Evolutionary conservation across 1,140 invertebrate genomes (phyloP).

Genomic region (Hylaeus volcanicus): DNA sequence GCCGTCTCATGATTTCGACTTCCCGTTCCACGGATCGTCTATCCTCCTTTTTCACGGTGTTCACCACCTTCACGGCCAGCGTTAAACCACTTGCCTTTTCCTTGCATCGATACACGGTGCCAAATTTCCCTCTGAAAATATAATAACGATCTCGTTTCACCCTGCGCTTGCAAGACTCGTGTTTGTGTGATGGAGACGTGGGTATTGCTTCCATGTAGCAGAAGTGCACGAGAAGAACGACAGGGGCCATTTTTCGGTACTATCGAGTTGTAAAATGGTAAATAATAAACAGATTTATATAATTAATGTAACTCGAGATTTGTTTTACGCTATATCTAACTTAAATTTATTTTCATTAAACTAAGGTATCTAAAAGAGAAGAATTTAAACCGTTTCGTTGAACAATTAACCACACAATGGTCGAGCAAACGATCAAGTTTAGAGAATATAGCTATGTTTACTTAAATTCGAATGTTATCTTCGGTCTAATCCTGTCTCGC

Average conservation of each 20-base stretch:
- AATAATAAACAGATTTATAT: no score
- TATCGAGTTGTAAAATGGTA: no score
- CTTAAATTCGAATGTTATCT: constrained; percentile 2
- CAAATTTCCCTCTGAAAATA: constrained; percentile 96
- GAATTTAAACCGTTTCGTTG: no score
- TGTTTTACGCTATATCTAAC: no score
- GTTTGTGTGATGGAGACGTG: no score
- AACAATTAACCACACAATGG: not conserved
- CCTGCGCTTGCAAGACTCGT: not conserved
- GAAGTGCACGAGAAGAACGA: no score
- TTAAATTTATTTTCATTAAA: no score
- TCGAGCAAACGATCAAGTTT: no score
- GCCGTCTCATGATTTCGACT: constrained; percentile 96
- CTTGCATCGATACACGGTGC: constrained; percentile 95
- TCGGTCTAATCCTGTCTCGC: not conserved
- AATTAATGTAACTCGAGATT: no score
- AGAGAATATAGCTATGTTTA: no score
- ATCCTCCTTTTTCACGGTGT: constrained; percentile 91
- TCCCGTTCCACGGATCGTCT: constrained; percentile 95
- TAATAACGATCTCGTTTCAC: constrained; percentile 24
- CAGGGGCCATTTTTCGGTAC: not conserved
- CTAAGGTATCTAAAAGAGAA: no score
- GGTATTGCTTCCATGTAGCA: no score
- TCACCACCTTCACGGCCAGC: constrained; percentile 96
- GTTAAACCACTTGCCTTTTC: constrained; percentile 90